Evolutionary conservation across 1,140 invertebrate genomes (phyloP).

Genomic region (Drosophila pseudoobscura): DNA sequence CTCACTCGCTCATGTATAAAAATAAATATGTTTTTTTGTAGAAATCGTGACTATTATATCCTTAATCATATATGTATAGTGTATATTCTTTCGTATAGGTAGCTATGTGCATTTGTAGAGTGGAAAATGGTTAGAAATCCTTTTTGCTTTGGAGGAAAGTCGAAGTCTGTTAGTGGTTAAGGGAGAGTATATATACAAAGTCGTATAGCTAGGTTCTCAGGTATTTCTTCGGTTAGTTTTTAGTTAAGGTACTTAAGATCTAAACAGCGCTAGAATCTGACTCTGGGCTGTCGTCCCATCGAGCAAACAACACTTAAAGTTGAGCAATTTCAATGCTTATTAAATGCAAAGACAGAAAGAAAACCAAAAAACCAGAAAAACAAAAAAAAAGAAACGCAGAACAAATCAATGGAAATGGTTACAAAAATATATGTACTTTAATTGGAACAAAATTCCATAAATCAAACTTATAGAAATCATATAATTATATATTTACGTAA

Average conservation of each 20-base stretch:
- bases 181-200: constrained; percentile 41
- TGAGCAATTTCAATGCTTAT: constrained; percentile 58
- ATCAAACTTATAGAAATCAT: constrained; percentile 49
- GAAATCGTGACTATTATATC: constrained; percentile 58
- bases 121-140: constrained; percentile 50
- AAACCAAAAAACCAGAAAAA: neutral
- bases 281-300: neutral
- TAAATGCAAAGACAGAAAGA: constrained; percentile 32
- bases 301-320: constrained; percentile 23
- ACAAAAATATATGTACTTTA: constrained; percentile 56
- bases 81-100: constrained; percentile 44
- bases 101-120: constrained; percentile 66
- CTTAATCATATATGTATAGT: constrained; percentile 37
- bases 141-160: constrained; percentile 44
- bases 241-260: constrained; percentile 70
- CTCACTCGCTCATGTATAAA: constrained; percentile 67
- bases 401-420: constrained; percentile 8
- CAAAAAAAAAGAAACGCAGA: neutral
- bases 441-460: constrained; percentile 40
- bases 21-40: constrained; percentile 71
- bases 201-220: constrained; percentile 59
- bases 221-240: constrained; percentile 54
- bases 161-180: constrained; percentile 70
- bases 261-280: constrained; percentile 38
- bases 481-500: constrained; percentile 43